Base-by-base conservation (phyloP, 2,888 invertebrate species). In the Patella ulyssiponensis region DNA sequence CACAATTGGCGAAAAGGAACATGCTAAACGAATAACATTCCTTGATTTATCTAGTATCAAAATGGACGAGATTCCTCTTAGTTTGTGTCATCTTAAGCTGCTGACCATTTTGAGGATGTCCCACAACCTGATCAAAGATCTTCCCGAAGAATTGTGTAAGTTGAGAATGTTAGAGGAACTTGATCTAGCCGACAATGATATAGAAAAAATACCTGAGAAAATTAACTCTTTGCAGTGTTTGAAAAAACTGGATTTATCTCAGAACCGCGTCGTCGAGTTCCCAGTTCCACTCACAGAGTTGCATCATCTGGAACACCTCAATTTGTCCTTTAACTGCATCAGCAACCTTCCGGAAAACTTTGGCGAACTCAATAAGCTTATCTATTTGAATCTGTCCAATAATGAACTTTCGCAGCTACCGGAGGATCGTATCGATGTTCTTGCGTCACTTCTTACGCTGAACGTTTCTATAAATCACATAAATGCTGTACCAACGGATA, bases 401-500 rank as follows among this genome's bases (percentile, higher is more conserved):
- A 91, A 91, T 80, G 86, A 87, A 69, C 80, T 91, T 44, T 77
- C 85, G 77, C 79, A 80, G 4, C 85, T 91, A 27, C 90, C 90
- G 9, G 88, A 87, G 74, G 88, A 89, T 75, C 75, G 80, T 1
- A 87, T 97, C 88, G 96, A 96, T 9, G 96, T 96, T 75, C 95
- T 98, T 94, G 95, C 94, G 1, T 96, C 97, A 91, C 92, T 91
- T 76, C 73, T 87, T 17, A 84, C 95, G 92, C 92, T 98, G 71
- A 96, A 97, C 90, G 91, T 98, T 12, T 95, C 96, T 5, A 93
- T 95, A 88, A 98, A 98, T 91, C 93, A 94, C 81, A 94, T 98
- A 84, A 94, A 94, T 79, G 95, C 95, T 83, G 93, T 98, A 9
- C 90, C 91, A 3, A 81, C 81, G n/a, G 88, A 89, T 74, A 82